These are phyloP conservation scores for Sanderia malayensis DNA, from an alignment of 30 jellyfish, hydroid and myxozoan genomes.

Conservation along the genomic window DNA sequence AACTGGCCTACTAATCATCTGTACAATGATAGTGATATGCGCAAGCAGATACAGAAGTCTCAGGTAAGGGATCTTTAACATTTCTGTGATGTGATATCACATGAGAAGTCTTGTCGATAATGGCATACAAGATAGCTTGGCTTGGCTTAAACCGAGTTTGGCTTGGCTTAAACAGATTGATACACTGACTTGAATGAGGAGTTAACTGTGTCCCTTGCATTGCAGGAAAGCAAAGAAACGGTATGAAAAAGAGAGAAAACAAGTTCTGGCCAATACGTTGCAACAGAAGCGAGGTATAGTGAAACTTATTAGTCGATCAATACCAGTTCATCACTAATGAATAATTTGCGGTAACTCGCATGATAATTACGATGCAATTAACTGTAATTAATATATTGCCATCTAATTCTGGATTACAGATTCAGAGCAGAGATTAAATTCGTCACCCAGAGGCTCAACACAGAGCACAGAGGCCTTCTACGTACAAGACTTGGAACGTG, in stretches of 20 bases:
- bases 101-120: too few relatives aligned
- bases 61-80: constrained; percentile 8
- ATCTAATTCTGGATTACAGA: background rate
- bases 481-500: constrained; percentile 1
- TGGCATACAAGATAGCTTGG: too few relatives aligned
- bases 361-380: too few relatives aligned
- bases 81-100: too few relatives aligned
- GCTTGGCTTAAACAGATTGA: too few relatives aligned
- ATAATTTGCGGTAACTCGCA: too few relatives aligned
- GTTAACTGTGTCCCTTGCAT: too few relatives aligned
- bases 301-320: background rate
- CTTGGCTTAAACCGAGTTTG: too few relatives aligned
- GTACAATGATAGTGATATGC: constrained; percentile 23
- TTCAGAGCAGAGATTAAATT: constrained; percentile 9
- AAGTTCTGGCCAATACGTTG: constrained; percentile 15
- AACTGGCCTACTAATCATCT: constrained; percentile 35
- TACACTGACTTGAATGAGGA: too few relatives aligned
- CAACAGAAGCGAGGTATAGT: constrained; percentile 31
- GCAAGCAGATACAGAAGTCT: constrained; percentile 30
- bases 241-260: constrained; percentile 18
- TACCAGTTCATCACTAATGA: too few relatives aligned
- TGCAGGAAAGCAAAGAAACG: constrained; percentile 43
- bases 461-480: constrained; percentile 30
- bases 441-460: constrained; percentile 14
- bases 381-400: too few relatives aligned